Evolutionary conservation across 2,797 vertebrate genomes (phyloP).

Genomic region (Holocentrus rufus): DNA sequence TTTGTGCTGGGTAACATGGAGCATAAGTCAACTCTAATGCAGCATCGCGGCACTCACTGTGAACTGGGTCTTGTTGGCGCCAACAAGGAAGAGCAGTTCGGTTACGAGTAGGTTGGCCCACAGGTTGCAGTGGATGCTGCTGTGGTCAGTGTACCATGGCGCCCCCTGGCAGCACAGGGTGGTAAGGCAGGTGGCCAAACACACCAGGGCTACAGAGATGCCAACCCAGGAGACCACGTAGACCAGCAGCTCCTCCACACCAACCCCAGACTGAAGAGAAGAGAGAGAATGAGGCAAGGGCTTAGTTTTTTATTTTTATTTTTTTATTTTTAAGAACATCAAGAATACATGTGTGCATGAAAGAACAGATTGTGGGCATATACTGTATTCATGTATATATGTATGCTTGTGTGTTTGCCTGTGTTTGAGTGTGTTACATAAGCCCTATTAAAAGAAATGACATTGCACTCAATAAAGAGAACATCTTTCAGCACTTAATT

Average conservation of each 20-base stretch:
- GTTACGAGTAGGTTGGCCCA: constrained; percentile 93
- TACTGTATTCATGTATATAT: constrained; percentile 4
- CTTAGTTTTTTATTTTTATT: neutral
- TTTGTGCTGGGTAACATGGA: too few relatives aligned
- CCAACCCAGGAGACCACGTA: constrained; percentile 95
- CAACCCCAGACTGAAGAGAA: constrained; percentile 69
- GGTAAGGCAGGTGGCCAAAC: constrained; percentile 90
- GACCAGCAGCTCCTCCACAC: constrained; percentile 88
- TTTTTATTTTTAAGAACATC: neutral
- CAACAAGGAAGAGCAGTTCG: constrained; percentile 91
- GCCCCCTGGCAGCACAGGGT: constrained; percentile 94
- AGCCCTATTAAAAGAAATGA: constrained; percentile 41
- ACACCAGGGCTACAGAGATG: constrained; percentile 92
- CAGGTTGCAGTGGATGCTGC: constrained; percentile 95
- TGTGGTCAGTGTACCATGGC: constrained; percentile 89
- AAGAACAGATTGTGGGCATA: neutral
- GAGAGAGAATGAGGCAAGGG: neutral
- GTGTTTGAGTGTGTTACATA: constrained; percentile 32
- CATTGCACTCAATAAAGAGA: constrained; percentile 45
- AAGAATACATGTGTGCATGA: neutral
- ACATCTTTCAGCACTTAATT: constrained; percentile 44
- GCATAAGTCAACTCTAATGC: too few relatives aligned
- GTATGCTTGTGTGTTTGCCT: constrained; percentile 15
- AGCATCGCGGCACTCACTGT: constrained; percentile 77
- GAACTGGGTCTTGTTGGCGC: constrained; percentile 92